Conservation (phyloP, 2,797 vertebrate species). For the Clarias fuscus region DNA sequence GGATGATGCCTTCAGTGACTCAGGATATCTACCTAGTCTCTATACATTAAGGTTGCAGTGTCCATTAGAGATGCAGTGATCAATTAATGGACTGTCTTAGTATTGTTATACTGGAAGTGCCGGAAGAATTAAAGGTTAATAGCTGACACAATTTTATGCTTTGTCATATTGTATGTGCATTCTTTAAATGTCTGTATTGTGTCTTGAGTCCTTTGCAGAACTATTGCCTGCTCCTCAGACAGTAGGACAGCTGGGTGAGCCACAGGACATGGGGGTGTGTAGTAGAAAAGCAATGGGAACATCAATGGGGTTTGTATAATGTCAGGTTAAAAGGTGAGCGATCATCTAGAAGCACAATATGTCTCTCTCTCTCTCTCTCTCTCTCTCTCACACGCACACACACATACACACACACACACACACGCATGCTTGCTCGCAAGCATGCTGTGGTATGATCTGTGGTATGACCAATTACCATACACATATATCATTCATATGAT, state of each 20-base stretch:
- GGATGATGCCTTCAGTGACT: background rate
- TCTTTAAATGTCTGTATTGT: background rate
- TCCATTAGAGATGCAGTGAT: slow-evolving; percentile 33
- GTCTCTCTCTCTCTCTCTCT: no score
- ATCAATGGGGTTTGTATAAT: background rate
- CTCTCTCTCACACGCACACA: no score
- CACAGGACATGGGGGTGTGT: background rate
- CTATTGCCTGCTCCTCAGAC: background rate
- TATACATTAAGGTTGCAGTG: slow-evolving; percentile 4
- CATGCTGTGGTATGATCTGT: no score
- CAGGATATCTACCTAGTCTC: background rate
- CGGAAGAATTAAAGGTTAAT: background rate
- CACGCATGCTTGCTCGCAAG: no score
- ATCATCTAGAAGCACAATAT: background rate
- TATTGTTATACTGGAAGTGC: background rate
- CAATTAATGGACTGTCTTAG: slow-evolving; percentile 24
- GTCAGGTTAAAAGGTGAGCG: background rate
- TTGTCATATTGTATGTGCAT: background rate
- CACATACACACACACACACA: no score
- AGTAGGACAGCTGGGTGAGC: background rate
- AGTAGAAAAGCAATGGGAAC: background rate
- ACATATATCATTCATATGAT: no score
- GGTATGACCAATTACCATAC: no score
- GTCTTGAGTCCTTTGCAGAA: background rate
- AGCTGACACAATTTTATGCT: background rate